A percentile compares a stretch with the other conserved stretches of the same genome.
phyloP scores from a whole-genome alignment of 2,888 invertebrate species.

The Spicauda simplicius region DNA sequence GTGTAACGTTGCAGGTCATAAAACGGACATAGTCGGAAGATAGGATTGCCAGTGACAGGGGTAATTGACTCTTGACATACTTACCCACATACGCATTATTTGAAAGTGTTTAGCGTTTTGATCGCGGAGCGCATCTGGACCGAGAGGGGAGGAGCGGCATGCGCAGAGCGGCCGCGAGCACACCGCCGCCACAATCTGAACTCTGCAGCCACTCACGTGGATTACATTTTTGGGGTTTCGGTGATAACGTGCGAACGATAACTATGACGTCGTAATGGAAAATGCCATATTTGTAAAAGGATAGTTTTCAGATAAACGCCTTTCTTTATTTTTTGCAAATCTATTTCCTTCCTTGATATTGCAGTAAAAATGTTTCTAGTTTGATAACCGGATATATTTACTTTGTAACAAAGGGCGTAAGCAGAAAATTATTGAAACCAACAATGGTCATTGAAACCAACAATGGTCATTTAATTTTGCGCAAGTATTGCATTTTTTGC shows the following conservation, averaged over 20 bases:
- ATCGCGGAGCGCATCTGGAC: conserved; percentile 39
- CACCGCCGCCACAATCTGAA: neutral
- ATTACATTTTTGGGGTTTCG: conserved; percentile 1
- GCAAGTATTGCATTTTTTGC: no score
- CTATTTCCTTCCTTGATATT: no score
- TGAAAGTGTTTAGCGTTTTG: conserved; percentile 38
- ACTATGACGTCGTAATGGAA: no score
- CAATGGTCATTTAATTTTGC: no score
- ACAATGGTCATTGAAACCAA: no score
- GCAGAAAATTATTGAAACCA: no score
- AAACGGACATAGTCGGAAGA: neutral
- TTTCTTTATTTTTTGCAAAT: no score
- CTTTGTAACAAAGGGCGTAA: no score
- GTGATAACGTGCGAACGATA: neutral
- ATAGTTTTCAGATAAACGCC: no score
- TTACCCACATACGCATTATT: conserved; percentile 39
- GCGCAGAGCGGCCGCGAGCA: conserved; percentile 39
- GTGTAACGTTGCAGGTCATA: conserved; percentile 5
- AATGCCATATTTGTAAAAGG: no score
- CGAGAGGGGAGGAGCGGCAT: conserved; percentile 35
- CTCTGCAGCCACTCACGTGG: neutral
- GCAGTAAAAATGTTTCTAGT: no score
- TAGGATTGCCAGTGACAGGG: conserved; percentile 9
- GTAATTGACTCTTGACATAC: conserved; percentile 32
- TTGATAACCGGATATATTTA: no score